Evolutionary conservation across 1,140 invertebrate species (phyloP), one percentile per base, ranked within the genome.

Genomic region (Drosophila hydei): DNA sequence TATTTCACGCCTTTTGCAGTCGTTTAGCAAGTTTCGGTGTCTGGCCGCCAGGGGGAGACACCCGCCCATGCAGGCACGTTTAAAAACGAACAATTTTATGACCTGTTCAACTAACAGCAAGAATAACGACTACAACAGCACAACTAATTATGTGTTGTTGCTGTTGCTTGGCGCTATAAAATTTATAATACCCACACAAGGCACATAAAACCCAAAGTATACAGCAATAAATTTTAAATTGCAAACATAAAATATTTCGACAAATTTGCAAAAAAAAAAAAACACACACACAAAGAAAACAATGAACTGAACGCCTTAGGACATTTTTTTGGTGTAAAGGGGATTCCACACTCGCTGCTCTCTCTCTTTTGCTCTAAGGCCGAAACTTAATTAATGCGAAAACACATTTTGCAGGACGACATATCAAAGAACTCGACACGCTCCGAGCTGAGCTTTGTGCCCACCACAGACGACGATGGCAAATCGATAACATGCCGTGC

Each of bases 401-500:
- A 79, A 89, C 77, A 85, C 54, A 56, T 56, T 87, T 77, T 87
- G 74, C 81, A 97, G 96, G 95, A 96, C 90, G 95, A 97, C 83
- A 94, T 94, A 63, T 93, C 94, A 67, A 90, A 90, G 54, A 96
- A 97, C 78, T 97, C 95, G 48, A 98, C 97, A 60, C 94, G 96
- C 81, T 97, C 96, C 89, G 95, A 95, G 87, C 94, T 98, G 91
- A 96, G 94, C 93, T 96, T 97, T 92, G 94, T 95, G 68, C 96
- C 96, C 43, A 95, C 94, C 45, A 94, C 96, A 75, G 96, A 96
- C 72, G 97, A 98, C 92, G 96, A 97, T 90, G 96, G 96, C 63
- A 96, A 96, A 92, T 94, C 95, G 75, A 94, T 97, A 91, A 96
- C 96, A 55, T 97, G 97, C 91, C 93, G 96, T 70, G 96, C 96